Evolutionary conservation across 2,113 vertebrate genomes (phyloP), one percentile per base, ranked within the genome.

Genomic region (Vulpes ferrilata): DNA sequence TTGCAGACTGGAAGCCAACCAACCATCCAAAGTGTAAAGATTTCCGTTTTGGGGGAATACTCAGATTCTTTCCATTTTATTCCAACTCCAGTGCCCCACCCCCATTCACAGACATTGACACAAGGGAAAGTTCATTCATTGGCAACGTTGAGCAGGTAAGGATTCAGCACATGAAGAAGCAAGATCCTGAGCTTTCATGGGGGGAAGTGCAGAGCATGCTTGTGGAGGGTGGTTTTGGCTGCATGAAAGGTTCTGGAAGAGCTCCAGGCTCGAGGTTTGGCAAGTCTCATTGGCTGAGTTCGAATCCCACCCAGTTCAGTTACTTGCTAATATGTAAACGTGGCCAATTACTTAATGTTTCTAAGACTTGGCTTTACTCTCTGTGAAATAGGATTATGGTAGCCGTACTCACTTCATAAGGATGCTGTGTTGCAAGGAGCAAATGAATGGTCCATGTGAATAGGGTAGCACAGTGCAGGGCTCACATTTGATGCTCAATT

Each of bases 1-100:
- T 73, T 53, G 64, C 38, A 81, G 84, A 53, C 55, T 85, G 78
- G 88, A 95, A 94, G 60, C 62, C 62, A 94, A 84, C 80, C 86
- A 93, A 22, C 86, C 57, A 84, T 92, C 67, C 23, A 85, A 78
- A 48, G 43, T 59, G 5, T 93, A 91, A 91, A 95, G 90, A 90
- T 90, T 96, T 94, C 27, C 51, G 94, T 94, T 89, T 0, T 25
- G 79, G 60, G 57, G 16, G 4, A n/a, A 55, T 80, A 55, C 88
- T 90, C 65, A 89, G 88, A 62, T 57, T 92, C 79, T 81, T 93
- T 93, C 71, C 65, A 1, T 67, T 67, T 91, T 19, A 15, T 82
- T 89, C 74, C 71, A 84, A 74, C 78, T 57, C 78, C 4, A 7
- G 11, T 43, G 27, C n/a, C 15, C 17, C 0, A 15, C 48, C 19